Evolutionary conservation across 2,888 invertebrate genomes (phyloP).

Genomic region (Syrista parreyssii): DNA sequence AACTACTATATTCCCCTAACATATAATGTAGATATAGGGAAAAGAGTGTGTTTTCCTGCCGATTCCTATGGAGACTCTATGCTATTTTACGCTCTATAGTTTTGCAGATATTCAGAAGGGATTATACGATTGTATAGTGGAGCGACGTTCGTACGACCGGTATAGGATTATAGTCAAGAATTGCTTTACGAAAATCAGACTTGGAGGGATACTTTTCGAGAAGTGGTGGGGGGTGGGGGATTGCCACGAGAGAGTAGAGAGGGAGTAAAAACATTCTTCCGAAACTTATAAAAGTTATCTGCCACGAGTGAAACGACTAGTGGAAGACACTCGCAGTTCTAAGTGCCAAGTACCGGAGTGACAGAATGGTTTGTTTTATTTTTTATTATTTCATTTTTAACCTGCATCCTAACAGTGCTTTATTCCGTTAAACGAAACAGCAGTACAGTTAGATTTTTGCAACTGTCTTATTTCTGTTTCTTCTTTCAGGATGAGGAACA

Average conservation of each 20-base stretch:
- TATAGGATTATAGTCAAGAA: too few species aligned
- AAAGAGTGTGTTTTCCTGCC: neutral
- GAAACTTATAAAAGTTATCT: slow-evolving; percentile 60
- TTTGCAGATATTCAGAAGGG: too few species aligned
- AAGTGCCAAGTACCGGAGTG: neutral
- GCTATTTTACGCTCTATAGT: too few species aligned
- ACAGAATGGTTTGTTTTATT: neutral
- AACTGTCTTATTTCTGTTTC: slow-evolving; percentile 23
- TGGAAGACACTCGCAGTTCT: slow-evolving; percentile 36
- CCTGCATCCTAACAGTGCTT: too few species aligned
- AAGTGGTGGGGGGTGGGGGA: neutral
- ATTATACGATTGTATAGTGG: too few species aligned
- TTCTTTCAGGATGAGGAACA: slow-evolving; percentile 60
- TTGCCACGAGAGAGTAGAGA: slow-evolving; percentile 22
- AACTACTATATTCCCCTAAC: slow-evolving; percentile 10
- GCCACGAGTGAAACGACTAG: slow-evolving; percentile 43
- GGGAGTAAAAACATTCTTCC: slow-evolving; percentile 36
- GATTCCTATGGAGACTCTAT: slow-evolving; percentile 7
- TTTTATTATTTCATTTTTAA: neutral
- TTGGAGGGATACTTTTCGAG: too few species aligned
- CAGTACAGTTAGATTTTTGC: neutral
- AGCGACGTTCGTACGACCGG: too few species aligned
- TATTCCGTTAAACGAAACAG: too few species aligned
- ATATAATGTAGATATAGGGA: too few species aligned
- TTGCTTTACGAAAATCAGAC: too few species aligned